Base-by-base conservation (phyloP, 2,888 invertebrate species). In the Himalopsyche tibetana region DNA sequence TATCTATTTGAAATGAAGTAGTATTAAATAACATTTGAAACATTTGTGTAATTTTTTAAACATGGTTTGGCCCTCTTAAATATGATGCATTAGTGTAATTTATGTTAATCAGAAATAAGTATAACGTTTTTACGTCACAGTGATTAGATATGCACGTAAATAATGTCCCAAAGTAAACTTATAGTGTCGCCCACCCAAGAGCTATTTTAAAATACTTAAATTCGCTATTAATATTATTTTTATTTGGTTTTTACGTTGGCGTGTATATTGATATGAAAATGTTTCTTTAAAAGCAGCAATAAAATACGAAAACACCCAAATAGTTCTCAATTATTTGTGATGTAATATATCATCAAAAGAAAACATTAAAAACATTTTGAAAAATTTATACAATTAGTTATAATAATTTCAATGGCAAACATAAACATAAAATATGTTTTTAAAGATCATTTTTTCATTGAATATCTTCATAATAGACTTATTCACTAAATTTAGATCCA, bases 11-110 rank as follows among this genome's bases (percentile, higher is more conserved):
- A 19, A 63, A 63, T 63, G 63, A 28, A 8, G 11, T 28, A 8
- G 4, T 63, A 63, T 19, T 19, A 6, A 19, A 15, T 4, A 63
- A 19, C 11, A 19, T 63, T 19, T 19, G 2, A 6, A 4, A 56
- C 9, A 63, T 19, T 0, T 63, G 11, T n/a, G 63, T 63, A 4
- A 3, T 9, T 9, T 19, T 63, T 63, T 28, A 0, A 63, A 19
- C 63, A 63, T 19, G 28, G 8, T 9, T 19, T 63, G 19, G 63
- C 28, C 63, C 19, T n/a, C n/a, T 56, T 56, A 63, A 63, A 63
- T 63, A 63, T 63, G 63, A 63, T 63, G 63, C 63, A 63, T 63
- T 63, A 28, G 63, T 15, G 63, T 63, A 63, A 63, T 63, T 63
- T 19, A 63, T 63, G 63, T 19, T 19, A 19, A 63, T 63, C 63